phyloP scores from a whole-genome alignment of 1,140 invertebrate genomes.

The Mesaphorura yosii region DNA sequence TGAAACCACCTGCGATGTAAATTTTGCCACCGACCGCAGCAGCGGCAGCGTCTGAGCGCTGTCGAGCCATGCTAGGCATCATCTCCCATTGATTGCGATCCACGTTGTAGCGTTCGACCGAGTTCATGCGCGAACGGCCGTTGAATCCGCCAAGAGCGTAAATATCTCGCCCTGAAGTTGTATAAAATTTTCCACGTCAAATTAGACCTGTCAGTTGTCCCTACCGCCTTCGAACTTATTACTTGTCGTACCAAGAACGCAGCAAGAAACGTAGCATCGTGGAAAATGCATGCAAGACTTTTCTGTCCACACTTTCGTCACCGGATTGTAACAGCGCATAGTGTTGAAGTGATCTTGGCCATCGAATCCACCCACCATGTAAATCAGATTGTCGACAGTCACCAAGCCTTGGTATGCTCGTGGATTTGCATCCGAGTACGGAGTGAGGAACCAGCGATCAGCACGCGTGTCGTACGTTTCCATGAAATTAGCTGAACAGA shows the following conservation, averaged over 20 bases:
- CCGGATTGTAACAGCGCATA: conserved; percentile 52
- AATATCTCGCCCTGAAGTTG: conserved; percentile 34
- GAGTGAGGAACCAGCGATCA: conserved; percentile 46
- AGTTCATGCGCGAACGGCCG: conserved; percentile 40
- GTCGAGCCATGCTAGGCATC: conserved; percentile 35
- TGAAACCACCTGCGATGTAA: conserved; percentile 54
- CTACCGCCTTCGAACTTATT: too few species aligned
- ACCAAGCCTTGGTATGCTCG: conserved; percentile 65
- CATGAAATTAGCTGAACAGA: too few species aligned
- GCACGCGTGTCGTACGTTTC: conserved; percentile 32
- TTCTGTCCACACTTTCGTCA: conserved; percentile 50
- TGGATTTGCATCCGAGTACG: conserved; percentile 48
- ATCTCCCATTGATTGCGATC: conserved; percentile 40
- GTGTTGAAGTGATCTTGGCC: conserved; percentile 60
- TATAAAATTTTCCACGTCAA: too few species aligned
- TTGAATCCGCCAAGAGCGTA: conserved; percentile 46
- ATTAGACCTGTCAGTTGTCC: too few species aligned
- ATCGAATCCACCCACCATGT: conserved; percentile 58
- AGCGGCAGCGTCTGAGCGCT: conserved; percentile 35
- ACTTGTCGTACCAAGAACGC: conserved; percentile 43
- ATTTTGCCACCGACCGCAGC: conserved; percentile 31
- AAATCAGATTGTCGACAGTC: conserved; percentile 52
- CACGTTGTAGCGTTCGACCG: conserved; percentile 38
- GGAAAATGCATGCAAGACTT: conserved; percentile 57
- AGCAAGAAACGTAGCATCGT: conserved; percentile 64